Evolutionary conservation across 2,888 invertebrate species (phyloP).

Genomic region (Pristionchus entomophagus): DNA sequence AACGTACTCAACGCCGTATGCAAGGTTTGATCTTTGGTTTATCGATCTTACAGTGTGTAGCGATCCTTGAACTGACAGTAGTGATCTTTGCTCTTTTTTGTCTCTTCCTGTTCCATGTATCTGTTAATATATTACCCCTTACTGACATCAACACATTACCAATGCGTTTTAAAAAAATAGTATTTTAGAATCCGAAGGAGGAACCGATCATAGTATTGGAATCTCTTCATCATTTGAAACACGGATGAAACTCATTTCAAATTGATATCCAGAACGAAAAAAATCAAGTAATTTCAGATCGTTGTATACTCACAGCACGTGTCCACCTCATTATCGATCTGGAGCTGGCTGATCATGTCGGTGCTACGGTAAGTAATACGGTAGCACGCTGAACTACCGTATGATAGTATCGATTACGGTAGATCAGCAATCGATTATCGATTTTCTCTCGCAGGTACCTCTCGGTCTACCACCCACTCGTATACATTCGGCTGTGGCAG

Average conservation of each 20-base stretch:
- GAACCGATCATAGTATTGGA: no score
- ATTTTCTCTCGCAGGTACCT: constrained; percentile 51
- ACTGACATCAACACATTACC: background rate
- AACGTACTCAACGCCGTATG: no score
- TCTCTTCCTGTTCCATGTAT: background rate
- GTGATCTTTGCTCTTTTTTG: background rate
- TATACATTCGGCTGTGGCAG: constrained; percentile 62
- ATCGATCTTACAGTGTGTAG: background rate
- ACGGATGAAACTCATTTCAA: no score
- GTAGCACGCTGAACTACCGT: background rate
- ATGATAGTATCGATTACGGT: background rate
- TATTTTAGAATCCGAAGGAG: background rate
- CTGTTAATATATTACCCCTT: background rate
- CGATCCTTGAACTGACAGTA: background rate
- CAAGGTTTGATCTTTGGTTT: background rate
- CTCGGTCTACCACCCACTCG: constrained; percentile 64
- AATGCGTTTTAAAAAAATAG: background rate
- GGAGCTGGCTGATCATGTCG: constrained; percentile 63
- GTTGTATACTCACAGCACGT: constrained; percentile 59
- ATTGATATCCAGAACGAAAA: background rate
- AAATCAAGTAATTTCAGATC: constrained; percentile 30
- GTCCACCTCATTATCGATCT: constrained; percentile 57
- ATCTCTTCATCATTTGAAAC: no score
- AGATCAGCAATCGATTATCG: background rate
- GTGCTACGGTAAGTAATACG: constrained; percentile 50